Evolutionary conservation across 1,140 invertebrate species (phyloP), one percentile per base, ranked within the genome.

Genomic region (Melanaphis sacchari): DNA sequence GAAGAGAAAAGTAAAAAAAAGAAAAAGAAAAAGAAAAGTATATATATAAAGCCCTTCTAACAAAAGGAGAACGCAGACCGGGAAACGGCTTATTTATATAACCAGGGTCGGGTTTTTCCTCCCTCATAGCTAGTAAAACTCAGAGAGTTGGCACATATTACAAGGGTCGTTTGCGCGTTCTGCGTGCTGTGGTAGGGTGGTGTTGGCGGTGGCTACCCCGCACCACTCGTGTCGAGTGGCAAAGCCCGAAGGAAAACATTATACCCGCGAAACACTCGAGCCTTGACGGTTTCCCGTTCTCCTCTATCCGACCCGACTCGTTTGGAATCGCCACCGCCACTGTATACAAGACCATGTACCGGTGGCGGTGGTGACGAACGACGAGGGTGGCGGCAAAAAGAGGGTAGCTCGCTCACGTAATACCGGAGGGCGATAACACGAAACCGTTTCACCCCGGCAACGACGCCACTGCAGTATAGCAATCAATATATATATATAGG

Each of bases 241-340:
- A 93, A 93, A 85, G 81, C 91, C 91, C 91, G 91, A 93, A 93
- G 91, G 91, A 93, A 93, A 93, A 93, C 91, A 93, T 93, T 93
- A 93, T 93, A 93, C 91, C 91, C 91, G 81, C 49, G 91, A 93
- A 93, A 93, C 81, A 93, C 91, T 93, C 91, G 46, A 85, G 81
- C 81, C 91, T 84, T 84, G 91, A 93, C 81, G 46, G 91, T 82
- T 93, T 85, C 15, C 81, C 81, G 66, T 40, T 85, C 38, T 26
- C 36, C 91, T 24, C 43, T 11, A 11, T 15, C 22, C 46, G 5
- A 66, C 38, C 49, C 88, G 38, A 90, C 54, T 38, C n/a, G 21
- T 43, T 43, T 43, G 5, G 52, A 46, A 36, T 22, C 49, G 36
- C 8, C 36, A 24, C 38, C 89, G 52, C 15, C 31, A 24, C 26